These are phyloP conservation scores for Cephus pygmeus DNA, from an alignment of 2,888 invertebrate species.

Conservation along the genomic window DNA sequence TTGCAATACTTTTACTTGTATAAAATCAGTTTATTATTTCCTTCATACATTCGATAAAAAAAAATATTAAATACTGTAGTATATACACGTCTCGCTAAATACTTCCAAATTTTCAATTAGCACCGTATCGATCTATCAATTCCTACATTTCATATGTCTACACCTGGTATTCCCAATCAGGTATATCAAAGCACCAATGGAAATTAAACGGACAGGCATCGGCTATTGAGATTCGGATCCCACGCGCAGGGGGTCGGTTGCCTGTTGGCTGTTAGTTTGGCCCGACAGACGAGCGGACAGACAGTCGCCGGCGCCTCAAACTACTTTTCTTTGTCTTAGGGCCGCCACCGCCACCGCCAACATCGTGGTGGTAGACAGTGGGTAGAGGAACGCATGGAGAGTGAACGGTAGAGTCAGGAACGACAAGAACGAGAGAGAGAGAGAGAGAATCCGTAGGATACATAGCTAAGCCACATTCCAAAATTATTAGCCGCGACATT, in stretches of 20 bases:
- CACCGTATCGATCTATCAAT: conserved; percentile 4
- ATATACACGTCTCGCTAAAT: neutral
- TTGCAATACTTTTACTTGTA: neutral
- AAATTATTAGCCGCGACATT: neutral
- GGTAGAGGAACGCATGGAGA: neutral
- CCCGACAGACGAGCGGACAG: conserved; percentile 32
- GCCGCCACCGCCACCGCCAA: conserved; percentile 31
- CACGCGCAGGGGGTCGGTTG: conserved; percentile 42
- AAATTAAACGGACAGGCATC: neutral
- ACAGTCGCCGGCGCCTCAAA: conserved; percentile 49
- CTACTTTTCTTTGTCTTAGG: conserved; percentile 52
- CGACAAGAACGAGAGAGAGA: conserved; percentile 11
- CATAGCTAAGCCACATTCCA: conserved; percentile 1
- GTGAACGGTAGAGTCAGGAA: conserved; percentile 1
- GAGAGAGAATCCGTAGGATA: conserved; percentile 17
- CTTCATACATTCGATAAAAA: neutral
- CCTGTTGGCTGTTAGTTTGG: conserved; percentile 16
- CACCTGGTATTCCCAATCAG: neutral
- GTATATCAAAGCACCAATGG: neutral
- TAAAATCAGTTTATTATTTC: neutral
- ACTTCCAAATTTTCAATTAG: neutral
- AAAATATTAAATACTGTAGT: neutral
- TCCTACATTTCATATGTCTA: neutral
- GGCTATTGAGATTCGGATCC: conserved; percentile 24
- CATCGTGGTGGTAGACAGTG: neutral